Conservation (phyloP, 2,888 invertebrate genomes). For the Aspidiotus rigidus region DNA sequence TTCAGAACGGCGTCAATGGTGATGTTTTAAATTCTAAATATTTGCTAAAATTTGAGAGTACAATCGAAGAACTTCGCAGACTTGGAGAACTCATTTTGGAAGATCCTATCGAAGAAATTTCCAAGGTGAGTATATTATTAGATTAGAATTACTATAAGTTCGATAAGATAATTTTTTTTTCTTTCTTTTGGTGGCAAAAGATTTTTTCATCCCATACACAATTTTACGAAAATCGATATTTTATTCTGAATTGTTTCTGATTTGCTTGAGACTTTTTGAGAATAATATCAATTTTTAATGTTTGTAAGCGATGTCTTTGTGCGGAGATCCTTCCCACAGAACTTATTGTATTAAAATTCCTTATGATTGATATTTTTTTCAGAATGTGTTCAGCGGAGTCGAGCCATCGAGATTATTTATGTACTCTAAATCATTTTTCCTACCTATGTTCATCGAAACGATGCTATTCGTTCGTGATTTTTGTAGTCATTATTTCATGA, state of each 20-base stretch:
- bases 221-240: too few species aligned
- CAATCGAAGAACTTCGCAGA: constrained; percentile 17
- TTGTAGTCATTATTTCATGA: constrained; percentile 20
- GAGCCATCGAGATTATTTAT: constrained; percentile 21
- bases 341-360: neutral
- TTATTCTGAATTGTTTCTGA: too few species aligned
- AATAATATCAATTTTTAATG: too few species aligned
- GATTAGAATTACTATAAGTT: neutral
- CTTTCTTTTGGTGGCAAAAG: too few species aligned
- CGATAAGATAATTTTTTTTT: neutral
- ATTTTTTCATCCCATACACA: too few species aligned
- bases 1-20: constrained; percentile 7
- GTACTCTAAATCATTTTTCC: constrained; percentile 23
- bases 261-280: too few species aligned
- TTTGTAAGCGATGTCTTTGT: too few species aligned
- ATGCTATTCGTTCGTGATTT: constrained; percentile 24
- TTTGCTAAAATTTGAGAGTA: constrained; percentile 14
- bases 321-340: too few species aligned
- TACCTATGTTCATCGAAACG: constrained; percentile 24
- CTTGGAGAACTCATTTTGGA: constrained; percentile 1
- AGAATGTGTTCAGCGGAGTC: constrained; percentile 22
- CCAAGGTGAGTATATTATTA: constrained; percentile 7
- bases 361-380: neutral
- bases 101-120: constrained; percentile 14
- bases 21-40: constrained; percentile 11